Evolutionary conservation across 2,113 vertebrate species (phyloP), one percentile per base, ranked within the genome.

Genomic region (Tragulus kanchil): DNA sequence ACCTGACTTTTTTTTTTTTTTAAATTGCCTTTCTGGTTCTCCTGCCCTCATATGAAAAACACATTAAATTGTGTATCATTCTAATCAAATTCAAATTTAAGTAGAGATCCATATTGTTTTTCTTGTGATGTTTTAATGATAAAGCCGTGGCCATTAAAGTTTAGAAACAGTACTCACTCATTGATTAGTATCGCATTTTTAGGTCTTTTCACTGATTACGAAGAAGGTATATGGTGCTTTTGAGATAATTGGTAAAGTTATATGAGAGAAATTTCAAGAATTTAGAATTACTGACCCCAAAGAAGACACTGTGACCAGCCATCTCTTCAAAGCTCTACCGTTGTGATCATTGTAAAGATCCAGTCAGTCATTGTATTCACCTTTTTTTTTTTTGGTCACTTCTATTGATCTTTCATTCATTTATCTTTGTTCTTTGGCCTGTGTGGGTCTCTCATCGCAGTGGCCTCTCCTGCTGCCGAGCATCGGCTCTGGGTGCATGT

Each of bases 221-320:
- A 36, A 81, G 42, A 94, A 78, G 73, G 54, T 36, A 28, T 16
- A 42, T 4, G 2, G 58, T 77, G 59, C 58, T 93, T 85, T 81
- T 48, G 31, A 81, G 64, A 93, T 6, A 85, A 42, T 2, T 82
- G 31, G 8, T 50, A 69, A 85, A 79, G 25, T 61, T n/a, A 85
- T 84, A 59, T 85, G 81, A 77, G 87, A 26, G 17, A 58, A 90
- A 84, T 7, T 73, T 90, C 61, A 90, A 94, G 65, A 96, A 79
- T 21, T 67, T 73, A 67, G 8, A 92, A 79, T 64, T 61, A 45
- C 59, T 61, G 26, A 95, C 25, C 21, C 62, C 5, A 13, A 62
- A 56, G 31, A 83, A 94, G 36, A 87, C 90, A 93, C 7, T 0
- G 56, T 6, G 12, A 56, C 9, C 8, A 28, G 13, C 15, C 42